phyloP scores from a whole-genome alignment of 2,888 invertebrate genomes.

The Zygaena filipendulae region DNA sequence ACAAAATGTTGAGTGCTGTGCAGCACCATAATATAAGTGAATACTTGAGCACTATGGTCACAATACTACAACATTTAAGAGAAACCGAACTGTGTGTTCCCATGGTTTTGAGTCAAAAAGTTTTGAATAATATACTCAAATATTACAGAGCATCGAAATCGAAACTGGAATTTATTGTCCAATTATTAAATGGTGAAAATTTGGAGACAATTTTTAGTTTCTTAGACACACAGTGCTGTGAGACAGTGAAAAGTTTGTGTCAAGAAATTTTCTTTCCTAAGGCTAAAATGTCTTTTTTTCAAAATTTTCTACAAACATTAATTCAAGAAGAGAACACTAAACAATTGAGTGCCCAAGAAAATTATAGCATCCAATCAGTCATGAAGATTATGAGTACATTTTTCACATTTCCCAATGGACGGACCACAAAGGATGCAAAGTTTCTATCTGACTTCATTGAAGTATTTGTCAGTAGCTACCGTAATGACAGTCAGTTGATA shows the following conservation, averaged over 20 bases:
- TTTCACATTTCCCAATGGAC: constrained; percentile 39
- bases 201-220: constrained; percentile 45
- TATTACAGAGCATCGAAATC: constrained; percentile 49
- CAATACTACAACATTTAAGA: constrained; percentile 35
- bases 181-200: constrained; percentile 39
- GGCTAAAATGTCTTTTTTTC: constrained; percentile 40
- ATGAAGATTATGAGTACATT: constrained; percentile 50
- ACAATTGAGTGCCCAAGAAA: constrained; percentile 44
- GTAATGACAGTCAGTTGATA: constrained; percentile 41
- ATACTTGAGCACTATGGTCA: constrained; percentile 33
- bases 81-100: constrained; percentile 23
- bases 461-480: constrained; percentile 43
- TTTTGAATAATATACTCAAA: constrained; percentile 33
- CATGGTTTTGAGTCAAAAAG: constrained; percentile 21
- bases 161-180: constrained; percentile 45
- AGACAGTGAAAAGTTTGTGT: constrained; percentile 33
- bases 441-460: constrained; percentile 46
- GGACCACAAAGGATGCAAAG: constrained; percentile 27
- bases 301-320: constrained; percentile 42
- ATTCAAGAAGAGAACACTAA: constrained; percentile 46
- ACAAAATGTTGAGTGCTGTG: constrained; percentile 36
- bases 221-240: constrained; percentile 31
- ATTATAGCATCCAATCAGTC: constrained; percentile 53
- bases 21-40: constrained; percentile 35
- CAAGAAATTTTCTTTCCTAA: constrained; percentile 42